Conservation (phyloP, 2,113 vertebrate species). For the Ifrita kowaldi region DNA sequence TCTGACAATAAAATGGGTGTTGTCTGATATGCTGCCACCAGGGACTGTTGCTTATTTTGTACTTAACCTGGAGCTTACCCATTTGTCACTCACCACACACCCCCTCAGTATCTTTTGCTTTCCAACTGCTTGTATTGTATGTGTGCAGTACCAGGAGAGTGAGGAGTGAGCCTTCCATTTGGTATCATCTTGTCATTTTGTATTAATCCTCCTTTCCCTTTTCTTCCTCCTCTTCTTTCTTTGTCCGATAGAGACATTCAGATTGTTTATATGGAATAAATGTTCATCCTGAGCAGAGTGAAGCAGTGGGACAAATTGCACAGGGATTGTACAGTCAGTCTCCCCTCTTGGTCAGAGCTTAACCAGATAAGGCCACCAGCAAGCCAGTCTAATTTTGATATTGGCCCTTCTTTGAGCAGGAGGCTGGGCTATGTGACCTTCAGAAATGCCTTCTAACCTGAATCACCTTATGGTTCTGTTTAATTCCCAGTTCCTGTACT, state of each 20-base stretch:
- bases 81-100: not conserved
- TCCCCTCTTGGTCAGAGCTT: not conserved
- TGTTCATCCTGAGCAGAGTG: not conserved
- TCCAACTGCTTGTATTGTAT: not conserved
- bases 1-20: not conserved
- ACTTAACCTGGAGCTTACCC: not conserved
- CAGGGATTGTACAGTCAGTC: fast-evolving
- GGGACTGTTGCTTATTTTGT: conserved; percentile 4
- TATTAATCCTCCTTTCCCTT: not conserved
- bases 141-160: not conserved
- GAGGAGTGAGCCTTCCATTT: not conserved
- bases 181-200: not conserved
- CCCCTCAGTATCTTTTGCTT: not conserved
- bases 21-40: not conserved
- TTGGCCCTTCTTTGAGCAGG: not conserved
- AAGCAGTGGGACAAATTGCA: not conserved
- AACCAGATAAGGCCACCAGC: not conserved
- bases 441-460: not conserved
- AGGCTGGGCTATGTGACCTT: not conserved
- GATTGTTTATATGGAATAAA: not conserved
- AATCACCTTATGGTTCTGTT: not conserved
- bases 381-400: not conserved
- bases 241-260: not conserved
- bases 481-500: not conserved
- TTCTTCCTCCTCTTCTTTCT: not conserved